A percentile compares a stretch with the other conserved stretches of the same genome.
phyloP scores from a whole-genome alignment of 2,113 vertebrate genomes.

The Panthera tigris region DNA sequence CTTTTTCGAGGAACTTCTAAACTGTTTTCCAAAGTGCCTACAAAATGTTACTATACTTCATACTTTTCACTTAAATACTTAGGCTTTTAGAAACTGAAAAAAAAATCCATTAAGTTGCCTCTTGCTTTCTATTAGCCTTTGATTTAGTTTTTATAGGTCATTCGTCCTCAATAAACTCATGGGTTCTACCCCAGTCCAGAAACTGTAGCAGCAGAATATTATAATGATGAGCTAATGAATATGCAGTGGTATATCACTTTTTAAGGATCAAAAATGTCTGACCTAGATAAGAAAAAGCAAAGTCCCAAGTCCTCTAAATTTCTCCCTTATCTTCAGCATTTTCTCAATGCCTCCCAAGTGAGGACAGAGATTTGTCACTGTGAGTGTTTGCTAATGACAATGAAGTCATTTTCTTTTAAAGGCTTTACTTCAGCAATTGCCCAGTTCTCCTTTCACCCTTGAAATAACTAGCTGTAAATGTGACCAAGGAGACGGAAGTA shows the following conservation, averaged over 20 bases:
- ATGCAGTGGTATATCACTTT: neutral
- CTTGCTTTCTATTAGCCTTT: neutral
- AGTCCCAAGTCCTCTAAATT: neutral
- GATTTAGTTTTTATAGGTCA: neutral
- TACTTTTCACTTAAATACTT: constrained; percentile 1
- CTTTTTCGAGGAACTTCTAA: neutral
- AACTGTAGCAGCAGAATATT: neutral
- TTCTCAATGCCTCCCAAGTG: neutral
- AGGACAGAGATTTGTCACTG: neutral
- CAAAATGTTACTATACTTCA: neutral
- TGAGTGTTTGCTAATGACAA: neutral
- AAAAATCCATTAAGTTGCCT: neutral
- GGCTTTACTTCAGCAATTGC: neutral
- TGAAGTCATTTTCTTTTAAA: constrained; percentile 31
- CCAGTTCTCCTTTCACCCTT: neutral
- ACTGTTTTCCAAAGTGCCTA: neutral
- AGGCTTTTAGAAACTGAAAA: neutral
- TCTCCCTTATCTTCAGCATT: neutral
- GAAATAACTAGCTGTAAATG: neutral
- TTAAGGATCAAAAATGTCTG: neutral
- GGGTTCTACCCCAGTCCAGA: neutral
- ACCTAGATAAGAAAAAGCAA: neutral
- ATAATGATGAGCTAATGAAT: neutral
- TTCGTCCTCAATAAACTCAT: neutral
- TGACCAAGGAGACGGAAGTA: neutral